Conservation (phyloP, 2,113 vertebrate genomes). For the Typhlomys cinereus region DNA sequence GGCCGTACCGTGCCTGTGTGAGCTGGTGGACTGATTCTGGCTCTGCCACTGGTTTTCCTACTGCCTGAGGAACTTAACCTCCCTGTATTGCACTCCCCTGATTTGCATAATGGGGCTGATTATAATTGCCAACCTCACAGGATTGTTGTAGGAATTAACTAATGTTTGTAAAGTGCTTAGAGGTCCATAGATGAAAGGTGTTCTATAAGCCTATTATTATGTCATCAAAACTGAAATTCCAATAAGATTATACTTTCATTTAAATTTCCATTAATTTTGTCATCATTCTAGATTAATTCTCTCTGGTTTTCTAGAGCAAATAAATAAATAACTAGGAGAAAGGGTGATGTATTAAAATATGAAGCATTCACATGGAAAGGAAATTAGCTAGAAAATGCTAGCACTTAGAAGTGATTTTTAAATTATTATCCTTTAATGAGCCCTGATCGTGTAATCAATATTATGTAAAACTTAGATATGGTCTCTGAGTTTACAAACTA, state of each 20-base stretch:
- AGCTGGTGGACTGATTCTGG: conserved; percentile 27
- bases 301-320: conserved; percentile 68
- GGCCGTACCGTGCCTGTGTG: accelerated
- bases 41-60: conserved; percentile 47
- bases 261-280: conserved; percentile 79
- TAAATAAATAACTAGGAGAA: conserved; percentile 68
- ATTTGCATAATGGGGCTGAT: conserved; percentile 83
- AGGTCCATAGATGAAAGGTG: conserved; percentile 82
- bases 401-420: conserved; percentile 76
- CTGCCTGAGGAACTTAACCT: conserved; percentile 69
- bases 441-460: conserved; percentile 80
- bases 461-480: conserved; percentile 80
- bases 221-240: conserved; percentile 79
- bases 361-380: conserved; percentile 70
- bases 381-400: conserved; percentile 77
- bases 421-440: conserved; percentile 82
- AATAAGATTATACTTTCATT: conserved; percentile 77
- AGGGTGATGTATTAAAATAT: conserved; percentile 64
- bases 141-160: conserved; percentile 82
- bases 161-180: conserved; percentile 80
- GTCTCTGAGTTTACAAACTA: conserved; percentile 81
- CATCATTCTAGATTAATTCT: conserved; percentile 76
- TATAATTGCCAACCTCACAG: conserved; percentile 81
- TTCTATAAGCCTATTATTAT: conserved; percentile 81
- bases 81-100: conserved; percentile 53